Percentiles rank a stretch among this genome's conserved stretches.
Conservation (phyloP, 2,797 vertebrate species). For the Myotis daubentonii region DNA sequence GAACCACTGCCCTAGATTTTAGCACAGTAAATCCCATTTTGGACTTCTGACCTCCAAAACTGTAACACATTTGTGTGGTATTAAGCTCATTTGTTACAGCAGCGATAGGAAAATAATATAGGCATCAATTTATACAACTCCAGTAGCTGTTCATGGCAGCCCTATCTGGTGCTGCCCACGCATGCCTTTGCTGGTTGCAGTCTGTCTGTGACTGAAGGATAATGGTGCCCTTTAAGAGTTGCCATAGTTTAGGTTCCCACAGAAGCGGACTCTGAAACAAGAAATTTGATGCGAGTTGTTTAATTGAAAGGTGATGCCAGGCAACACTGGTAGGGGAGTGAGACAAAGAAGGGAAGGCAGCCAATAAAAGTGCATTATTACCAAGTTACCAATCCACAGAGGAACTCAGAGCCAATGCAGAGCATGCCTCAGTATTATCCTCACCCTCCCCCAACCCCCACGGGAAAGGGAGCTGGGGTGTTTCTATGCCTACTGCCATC, state of each 20-base stretch:
- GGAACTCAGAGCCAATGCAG: not conserved
- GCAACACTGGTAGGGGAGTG: not conserved
- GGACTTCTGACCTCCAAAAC: not conserved
- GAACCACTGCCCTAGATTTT: not conserved
- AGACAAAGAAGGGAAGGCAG: not conserved
- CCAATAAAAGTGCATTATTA: not conserved
- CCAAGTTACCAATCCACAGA: not conserved
- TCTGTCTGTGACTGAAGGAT: not conserved
- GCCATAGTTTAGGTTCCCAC: not conserved
- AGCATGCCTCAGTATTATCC: not conserved
- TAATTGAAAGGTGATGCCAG: not conserved
- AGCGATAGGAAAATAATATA: not conserved
- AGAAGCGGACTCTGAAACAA: not conserved
- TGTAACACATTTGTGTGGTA: not conserved
- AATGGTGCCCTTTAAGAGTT: not conserved
- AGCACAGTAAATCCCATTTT: not conserved
- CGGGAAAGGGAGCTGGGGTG: not conserved
- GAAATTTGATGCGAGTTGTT: not conserved
- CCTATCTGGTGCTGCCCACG: not conserved
- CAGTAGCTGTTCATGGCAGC: not conserved
- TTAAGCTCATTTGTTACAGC: not conserved
- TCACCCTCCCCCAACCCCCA: too few species aligned
- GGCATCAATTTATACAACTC: not conserved
- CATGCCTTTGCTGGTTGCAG: not conserved
- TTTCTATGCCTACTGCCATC: not conserved